Evolutionary conservation across 2,797 vertebrate genomes (phyloP), one percentile per base, ranked within the genome.

Genomic region (Clarias fuscus): DNA sequence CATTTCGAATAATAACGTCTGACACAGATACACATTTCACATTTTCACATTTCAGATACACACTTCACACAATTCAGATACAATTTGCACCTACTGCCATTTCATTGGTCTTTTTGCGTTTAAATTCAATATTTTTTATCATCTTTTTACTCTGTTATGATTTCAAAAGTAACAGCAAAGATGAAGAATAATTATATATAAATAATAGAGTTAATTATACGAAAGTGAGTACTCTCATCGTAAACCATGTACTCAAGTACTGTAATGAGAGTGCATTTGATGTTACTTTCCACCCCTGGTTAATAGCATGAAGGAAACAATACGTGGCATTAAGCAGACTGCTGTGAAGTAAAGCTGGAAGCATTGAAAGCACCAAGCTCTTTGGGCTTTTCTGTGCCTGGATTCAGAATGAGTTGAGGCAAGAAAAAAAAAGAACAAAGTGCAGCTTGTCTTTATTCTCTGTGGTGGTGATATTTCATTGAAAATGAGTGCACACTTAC

Each of bases 401-500:
- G 53, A 61, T 77, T 24, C 76, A 17, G 62, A 78, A 72, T 64
- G 7, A 59, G 22, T 33, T 11, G 1, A 14, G 17, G 22, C 30
- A 5, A 30, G 7, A 68, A 88, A 43, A 62, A 59, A 43, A 76
- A 43, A 15, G 59, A 65, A 53, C 10, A 18, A 22, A 59, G 86
- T 87, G 82, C 72, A 79, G 83, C 81, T 79, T 40, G 18, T 86
- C 81, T 82, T 85, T 85, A 85, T 61, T 78, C 48, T 30, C 87
- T 86, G 86, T 86, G 75, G 82, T 79, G 65, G 40, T 27, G 64
- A 77, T 68, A 24, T 58, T 33, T 62, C 24, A 62, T 75, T 83
- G 1, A 53, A 64, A 72, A 72, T 33, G 48, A 85, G 61, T n/a
- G 53, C 73, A 77, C 48, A 77, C 1, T 33, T 77, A 10, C 27